phyloP scores from a whole-genome alignment of 2,113 vertebrate genomes.

The Rhipidura dahli region DNA sequence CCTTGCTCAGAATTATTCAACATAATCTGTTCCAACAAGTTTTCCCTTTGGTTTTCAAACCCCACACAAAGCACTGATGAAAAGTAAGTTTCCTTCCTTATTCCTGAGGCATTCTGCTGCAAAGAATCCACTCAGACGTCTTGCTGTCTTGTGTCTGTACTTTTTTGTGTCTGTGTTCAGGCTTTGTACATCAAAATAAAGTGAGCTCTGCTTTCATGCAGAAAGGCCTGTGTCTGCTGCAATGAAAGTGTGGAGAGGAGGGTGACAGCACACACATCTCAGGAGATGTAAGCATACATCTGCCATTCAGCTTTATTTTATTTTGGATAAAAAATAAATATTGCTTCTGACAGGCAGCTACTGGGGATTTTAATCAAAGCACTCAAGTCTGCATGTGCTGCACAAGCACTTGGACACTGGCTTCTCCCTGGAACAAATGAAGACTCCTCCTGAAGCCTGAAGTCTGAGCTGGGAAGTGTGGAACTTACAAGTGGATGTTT shows the following conservation, averaged over 20 bases:
- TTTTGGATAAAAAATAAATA: neutral
- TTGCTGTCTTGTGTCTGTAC: neutral
- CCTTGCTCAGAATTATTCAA: neutral
- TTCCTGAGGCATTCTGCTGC: neutral
- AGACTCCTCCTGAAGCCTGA: neutral
- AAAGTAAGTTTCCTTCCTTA: neutral
- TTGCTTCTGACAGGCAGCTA: neutral
- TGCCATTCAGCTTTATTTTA: slow-evolving; percentile 25
- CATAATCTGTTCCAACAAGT: neutral
- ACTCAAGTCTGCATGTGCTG: neutral
- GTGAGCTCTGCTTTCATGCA: neutral
- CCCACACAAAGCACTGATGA: neutral
- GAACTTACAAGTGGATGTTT: neutral
- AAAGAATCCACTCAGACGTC: neutral
- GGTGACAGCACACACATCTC: neutral
- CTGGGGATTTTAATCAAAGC: neutral
- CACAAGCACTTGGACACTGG: neutral
- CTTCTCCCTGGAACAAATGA: neutral
- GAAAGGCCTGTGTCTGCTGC: neutral
- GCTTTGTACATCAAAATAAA: neutral
- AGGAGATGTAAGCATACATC: neutral
- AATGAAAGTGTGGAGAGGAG: neutral
- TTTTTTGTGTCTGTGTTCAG: neutral
- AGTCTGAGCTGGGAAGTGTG: neutral
- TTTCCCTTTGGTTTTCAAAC: neutral